These are phyloP conservation scores for Charanyca ferruginea DNA, from an alignment of 2,888 invertebrate genomes.

Conservation along the genomic window DNA sequence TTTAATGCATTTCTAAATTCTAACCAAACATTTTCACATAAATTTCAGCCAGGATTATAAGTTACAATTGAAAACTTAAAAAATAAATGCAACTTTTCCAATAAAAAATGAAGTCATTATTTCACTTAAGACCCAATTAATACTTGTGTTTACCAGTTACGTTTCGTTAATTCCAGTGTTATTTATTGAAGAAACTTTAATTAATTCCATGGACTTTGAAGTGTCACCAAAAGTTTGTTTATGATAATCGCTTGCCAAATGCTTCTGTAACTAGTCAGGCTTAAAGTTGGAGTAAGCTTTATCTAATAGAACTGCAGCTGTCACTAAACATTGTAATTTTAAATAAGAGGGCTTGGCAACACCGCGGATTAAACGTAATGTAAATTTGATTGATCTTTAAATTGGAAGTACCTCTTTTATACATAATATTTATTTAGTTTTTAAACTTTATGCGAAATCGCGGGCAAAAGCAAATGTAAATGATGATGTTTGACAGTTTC, in stretches of 20 bases:
- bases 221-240: conserved; percentile 20
- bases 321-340: no score
- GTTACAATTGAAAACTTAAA: background rate
- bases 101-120: conserved; percentile 7
- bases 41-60: background rate
- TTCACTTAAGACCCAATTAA: conserved; percentile 7
- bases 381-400: no score
- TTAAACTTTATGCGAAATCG: no score
- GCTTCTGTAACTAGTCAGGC: conserved; percentile 19
- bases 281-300: conserved; percentile 14
- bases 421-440: no score
- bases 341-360: no score
- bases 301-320: conserved; percentile 13
- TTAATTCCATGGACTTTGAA: conserved; percentile 21
- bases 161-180: conserved; percentile 20
- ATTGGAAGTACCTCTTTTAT: no score
- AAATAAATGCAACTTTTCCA: background rate
- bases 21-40: background rate
- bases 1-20: background rate
- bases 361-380: no score
- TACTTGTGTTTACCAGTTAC: conserved; percentile 14
- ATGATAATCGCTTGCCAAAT: conserved; percentile 29
- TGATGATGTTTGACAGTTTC: no score
- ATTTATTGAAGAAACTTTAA: conserved; percentile 24
- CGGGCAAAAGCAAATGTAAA: no score